These are phyloP conservation scores for Sapajus apella DNA, from an alignment of 2,113 vertebrate species.

Conservation along the genomic window DNA sequence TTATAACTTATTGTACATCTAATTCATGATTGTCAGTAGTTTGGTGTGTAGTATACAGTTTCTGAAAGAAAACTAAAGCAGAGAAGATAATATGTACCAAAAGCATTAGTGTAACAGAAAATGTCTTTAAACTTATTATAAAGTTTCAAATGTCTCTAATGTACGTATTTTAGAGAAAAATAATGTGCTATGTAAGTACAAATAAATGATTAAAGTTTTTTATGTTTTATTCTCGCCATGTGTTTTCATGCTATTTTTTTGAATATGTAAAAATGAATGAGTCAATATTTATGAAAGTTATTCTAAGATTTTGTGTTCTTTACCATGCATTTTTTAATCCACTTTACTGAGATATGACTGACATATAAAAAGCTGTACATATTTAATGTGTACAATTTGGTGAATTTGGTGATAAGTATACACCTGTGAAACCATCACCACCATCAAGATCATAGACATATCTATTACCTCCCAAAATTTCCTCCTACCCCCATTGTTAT, in stretches of 20 bases:
- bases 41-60: neutral
- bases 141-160: conserved; percentile 36
- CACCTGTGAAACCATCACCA: neutral
- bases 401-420: neutral
- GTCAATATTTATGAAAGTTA: neutral
- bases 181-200: neutral
- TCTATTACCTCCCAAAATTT: neutral
- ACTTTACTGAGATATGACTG: neutral
- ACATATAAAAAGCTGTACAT: neutral
- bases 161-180: neutral
- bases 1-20: conserved; percentile 3
- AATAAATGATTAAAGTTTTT: neutral
- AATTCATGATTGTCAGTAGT: neutral
- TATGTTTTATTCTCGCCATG: neutral
- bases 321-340: neutral
- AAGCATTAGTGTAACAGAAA: neutral
- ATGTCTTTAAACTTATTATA: neutral
- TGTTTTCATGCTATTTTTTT: neutral
- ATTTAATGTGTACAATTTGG: neutral
- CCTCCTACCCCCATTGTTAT: neutral
- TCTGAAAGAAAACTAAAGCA: conserved; percentile 41
- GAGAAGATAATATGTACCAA: neutral
- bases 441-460: neutral
- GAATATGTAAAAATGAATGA: neutral
- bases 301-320: conserved; percentile 24